Base-by-base conservation (phyloP, 2,888 invertebrate species). In the Drosophila melanosoma region DNA sequence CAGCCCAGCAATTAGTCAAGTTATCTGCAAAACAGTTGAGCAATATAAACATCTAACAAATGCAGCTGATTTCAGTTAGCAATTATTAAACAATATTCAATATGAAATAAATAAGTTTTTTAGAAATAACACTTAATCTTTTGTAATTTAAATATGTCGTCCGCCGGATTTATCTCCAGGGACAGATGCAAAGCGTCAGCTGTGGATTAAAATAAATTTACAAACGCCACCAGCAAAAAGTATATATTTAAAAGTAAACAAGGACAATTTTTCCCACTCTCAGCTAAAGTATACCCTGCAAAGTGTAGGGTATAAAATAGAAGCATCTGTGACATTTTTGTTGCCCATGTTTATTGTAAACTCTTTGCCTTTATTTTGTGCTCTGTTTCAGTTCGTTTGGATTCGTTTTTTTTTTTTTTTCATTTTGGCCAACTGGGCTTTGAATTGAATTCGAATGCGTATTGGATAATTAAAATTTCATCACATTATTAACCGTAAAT, bases 391-490 rank as follows among this genome's bases (percentile, higher is more conserved):
- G 45, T 23, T 40, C 0, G 26, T 40, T 33, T 45, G n/a, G n/a
- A 53, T 40, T 57, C 17, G n/a, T 23, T 23, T 23, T 23, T 59
- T 11, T 60, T 61, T 64, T 33, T 68, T 38, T 36, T 32, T 42
- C 0, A 23, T 45, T 54, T 68, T 68, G 49, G 53, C 38, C 54
- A 60, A 11, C 17, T 52, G 57, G 45, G 56, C 38, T 65, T 61
- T 38, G 40, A 69, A 74, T 69, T 59, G 66, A 49, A 69, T 72
- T 72, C 51, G 54, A 68, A 72, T 78, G 57, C 51, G 58, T 62
- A 70, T 82, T 75, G 79, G 74, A 87, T 89, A 81, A 87, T 87
- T 89, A 87, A 89, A 82, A 82, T 79, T 87, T 62, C 74, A 89
- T 82, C 57, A 73, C 69, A 79, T 86, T 81, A 86, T 83, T 86